phyloP scores from a whole-genome alignment of 2,113 vertebrate genomes.

The Scolopax mira region DNA sequence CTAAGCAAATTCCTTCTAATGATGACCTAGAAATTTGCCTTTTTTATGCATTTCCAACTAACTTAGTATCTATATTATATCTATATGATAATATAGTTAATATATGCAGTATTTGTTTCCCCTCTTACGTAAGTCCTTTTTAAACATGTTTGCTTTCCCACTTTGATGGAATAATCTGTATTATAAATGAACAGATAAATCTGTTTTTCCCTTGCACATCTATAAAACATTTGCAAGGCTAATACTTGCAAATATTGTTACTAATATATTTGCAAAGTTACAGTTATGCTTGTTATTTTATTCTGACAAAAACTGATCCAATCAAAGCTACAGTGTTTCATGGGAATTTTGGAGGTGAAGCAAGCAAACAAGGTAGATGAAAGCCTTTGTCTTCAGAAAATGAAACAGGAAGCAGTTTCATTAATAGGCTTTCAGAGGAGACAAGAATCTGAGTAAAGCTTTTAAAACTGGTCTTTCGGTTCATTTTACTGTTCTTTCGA shows the following conservation, averaged over 20 bases:
- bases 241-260: constrained; percentile 30
- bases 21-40: not conserved
- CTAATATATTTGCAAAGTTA: constrained; percentile 30
- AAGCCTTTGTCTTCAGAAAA: constrained; percentile 31
- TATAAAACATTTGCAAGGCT: constrained; percentile 15
- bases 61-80: not conserved
- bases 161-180: constrained; percentile 4
- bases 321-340: not conserved
- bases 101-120: not conserved
- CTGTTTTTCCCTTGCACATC: not conserved
- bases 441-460: not conserved
- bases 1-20: not conserved
- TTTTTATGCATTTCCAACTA: not conserved
- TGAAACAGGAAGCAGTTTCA: not conserved
- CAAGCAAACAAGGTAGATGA: constrained; percentile 34
- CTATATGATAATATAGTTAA: not conserved
- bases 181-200: not conserved
- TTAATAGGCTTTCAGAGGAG: not conserved
- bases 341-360: constrained; percentile 24
- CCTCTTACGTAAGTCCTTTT: not conserved
- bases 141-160: not conserved
- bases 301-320: not conserved
- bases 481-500: constrained; percentile 5
- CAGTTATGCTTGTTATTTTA: not conserved
- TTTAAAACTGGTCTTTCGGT: constrained; percentile 1